A percentile compares a stretch with the other conserved stretches of the same genome.
Evolutionary conservation across 2,888 invertebrate species (phyloP).

Genomic region (Eilema sororculum): DNA sequence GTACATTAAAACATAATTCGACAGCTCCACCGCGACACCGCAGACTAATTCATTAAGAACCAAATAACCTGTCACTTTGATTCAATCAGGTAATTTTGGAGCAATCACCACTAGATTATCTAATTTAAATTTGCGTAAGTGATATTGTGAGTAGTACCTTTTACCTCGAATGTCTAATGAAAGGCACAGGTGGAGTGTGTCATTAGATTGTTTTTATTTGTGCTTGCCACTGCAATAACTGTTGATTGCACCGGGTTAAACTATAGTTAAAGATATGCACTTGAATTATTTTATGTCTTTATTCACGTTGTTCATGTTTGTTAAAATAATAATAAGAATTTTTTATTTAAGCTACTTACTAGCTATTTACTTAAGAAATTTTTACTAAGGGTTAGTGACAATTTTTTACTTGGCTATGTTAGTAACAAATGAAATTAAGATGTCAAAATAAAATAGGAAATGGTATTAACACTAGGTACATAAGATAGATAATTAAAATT

Average conservation of each 20-base stretch:
- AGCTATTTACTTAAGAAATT: too few species aligned
- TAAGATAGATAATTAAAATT: too few species aligned
- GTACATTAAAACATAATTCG: background rate
- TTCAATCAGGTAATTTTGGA: background rate
- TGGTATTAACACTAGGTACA: too few species aligned
- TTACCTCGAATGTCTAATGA: background rate
- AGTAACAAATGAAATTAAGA: too few species aligned
- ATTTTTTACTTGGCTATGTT: too few species aligned
- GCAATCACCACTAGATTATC: background rate
- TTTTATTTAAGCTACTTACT: too few species aligned
- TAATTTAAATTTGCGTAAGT: constrained; percentile 5
- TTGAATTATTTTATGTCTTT: too few species aligned
- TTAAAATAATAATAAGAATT: too few species aligned
- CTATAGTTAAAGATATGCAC: background rate
- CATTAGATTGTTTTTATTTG: background rate
- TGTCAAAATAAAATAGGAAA: too few species aligned
- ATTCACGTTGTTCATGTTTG: too few species aligned
- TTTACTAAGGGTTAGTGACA: too few species aligned
- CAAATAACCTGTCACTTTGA: background rate
- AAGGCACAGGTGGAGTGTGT: background rate
- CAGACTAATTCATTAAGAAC: background rate
- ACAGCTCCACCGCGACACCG: background rate
- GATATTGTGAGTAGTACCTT: constrained; percentile 1
- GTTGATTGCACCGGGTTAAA: background rate
- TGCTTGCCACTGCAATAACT: background rate